Evolutionary conservation across 2,113 vertebrate genomes (phyloP).

Genomic region (Tor tambroides): DNA sequence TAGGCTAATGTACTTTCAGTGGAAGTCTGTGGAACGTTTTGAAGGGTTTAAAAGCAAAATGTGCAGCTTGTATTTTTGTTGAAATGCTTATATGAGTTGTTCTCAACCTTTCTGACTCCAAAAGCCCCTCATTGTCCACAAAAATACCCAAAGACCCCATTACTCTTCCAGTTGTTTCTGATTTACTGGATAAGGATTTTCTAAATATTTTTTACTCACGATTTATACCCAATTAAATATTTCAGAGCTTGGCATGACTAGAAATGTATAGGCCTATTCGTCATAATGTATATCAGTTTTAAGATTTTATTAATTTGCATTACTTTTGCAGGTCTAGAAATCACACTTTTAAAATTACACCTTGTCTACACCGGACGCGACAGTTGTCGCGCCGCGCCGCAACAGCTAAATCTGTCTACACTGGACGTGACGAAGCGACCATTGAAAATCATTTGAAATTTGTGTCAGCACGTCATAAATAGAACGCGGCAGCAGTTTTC

Average conservation of each 20-base stretch:
- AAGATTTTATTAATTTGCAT: background rate
- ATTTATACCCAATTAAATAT: background rate
- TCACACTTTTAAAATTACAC: background rate
- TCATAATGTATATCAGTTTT: background rate
- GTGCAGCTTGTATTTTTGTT: background rate
- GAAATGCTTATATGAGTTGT: background rate
- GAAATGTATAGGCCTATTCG: background rate
- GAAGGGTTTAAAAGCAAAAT: background rate
- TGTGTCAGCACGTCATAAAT: too few species aligned
- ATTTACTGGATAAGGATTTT: background rate
- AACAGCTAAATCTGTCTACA: too few species aligned
- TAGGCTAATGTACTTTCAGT: background rate
- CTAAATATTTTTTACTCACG: background rate
- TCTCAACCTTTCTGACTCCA: background rate
- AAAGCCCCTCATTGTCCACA: background rate
- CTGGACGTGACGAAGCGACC: too few species aligned
- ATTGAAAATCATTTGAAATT: too few species aligned
- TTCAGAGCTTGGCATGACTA: background rate
- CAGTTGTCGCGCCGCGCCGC: too few species aligned
- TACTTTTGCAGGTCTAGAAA: background rate
- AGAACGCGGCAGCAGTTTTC: too few species aligned
- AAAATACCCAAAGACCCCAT: background rate
- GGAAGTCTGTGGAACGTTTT: background rate
- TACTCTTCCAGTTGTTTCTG: background rate
- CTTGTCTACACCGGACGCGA: too few species aligned